Evolutionary conservation across 2,888 invertebrate genomes (phyloP).

Genomic region (Bembecia ichneumoniformis): DNA sequence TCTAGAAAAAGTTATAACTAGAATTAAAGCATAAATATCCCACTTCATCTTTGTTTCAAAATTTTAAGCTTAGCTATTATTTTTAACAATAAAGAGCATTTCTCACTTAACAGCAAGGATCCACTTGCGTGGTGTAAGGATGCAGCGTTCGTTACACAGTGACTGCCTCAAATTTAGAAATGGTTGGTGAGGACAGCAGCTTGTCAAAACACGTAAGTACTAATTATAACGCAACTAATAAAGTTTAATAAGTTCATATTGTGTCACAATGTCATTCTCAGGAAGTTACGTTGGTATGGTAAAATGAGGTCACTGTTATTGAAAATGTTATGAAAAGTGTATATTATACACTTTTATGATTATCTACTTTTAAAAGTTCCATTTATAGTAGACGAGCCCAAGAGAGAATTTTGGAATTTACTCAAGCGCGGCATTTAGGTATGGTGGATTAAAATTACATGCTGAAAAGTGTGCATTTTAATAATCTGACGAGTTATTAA

Average conservation of each 20-base stretch:
- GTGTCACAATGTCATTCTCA: background rate
- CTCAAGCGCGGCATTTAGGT: too few relatives aligned
- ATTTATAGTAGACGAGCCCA: too few relatives aligned
- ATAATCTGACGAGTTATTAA: too few relatives aligned
- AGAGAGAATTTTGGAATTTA: too few relatives aligned
- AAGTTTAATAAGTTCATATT: background rate
- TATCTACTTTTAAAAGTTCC: too few relatives aligned
- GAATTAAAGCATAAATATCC: conserved; percentile 40
- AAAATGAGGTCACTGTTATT: background rate
- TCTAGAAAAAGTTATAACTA: conserved; percentile 43
- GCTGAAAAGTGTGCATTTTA: too few relatives aligned
- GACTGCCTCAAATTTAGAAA: too few relatives aligned
- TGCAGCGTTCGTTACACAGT: background rate
- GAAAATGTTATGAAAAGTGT: too few relatives aligned
- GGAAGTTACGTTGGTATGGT: background rate
- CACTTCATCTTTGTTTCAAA: conserved; percentile 36
- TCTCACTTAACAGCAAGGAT: background rate
- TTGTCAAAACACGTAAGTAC: background rate
- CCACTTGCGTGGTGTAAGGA: background rate
- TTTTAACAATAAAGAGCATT: background rate
- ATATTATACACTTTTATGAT: too few relatives aligned
- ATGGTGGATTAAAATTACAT: too few relatives aligned
- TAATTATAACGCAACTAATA: background rate
- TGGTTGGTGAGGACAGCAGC: background rate
- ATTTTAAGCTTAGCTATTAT: background rate